Evolutionary conservation across 2,797 vertebrate genomes (phyloP).

Genomic region (Muscicapa striata): DNA sequence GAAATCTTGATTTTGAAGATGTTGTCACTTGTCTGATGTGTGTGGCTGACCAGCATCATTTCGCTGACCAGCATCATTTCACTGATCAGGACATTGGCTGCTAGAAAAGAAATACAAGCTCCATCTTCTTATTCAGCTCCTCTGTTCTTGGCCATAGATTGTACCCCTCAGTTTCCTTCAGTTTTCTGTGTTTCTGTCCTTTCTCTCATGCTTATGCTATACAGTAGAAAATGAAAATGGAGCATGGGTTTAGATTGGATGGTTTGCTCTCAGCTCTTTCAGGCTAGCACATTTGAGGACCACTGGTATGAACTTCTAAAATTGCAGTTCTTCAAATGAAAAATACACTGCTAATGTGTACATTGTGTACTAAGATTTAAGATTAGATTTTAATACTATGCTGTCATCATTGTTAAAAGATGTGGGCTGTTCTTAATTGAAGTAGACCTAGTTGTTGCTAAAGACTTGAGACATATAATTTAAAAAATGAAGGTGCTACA

Average conservation of each 20-base stretch:
- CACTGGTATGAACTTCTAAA: neutral
- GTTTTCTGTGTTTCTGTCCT: neutral
- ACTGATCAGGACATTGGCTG: neutral
- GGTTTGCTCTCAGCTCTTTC: neutral
- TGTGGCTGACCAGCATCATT: neutral
- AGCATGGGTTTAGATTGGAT: neutral
- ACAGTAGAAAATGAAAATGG: neutral
- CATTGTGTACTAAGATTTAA: neutral
- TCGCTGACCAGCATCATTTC: neutral
- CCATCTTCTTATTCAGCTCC: neutral
- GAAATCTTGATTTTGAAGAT: neutral
- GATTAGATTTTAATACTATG: slow-evolving; percentile 52
- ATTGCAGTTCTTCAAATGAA: neutral
- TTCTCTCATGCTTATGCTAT: neutral
- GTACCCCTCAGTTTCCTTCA: neutral
- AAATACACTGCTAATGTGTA: neutral
- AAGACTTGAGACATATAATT: slow-evolving; percentile 34
- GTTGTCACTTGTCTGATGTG: neutral
- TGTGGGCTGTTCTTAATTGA: neutral
- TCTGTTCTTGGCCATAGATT: neutral
- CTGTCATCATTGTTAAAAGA: slow-evolving; percentile 18
- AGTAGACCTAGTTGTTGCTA: slow-evolving; percentile 24
- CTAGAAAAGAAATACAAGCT: neutral
- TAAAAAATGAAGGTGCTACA: neutral
- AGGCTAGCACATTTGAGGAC: neutral